phyloP scores from a whole-genome alignment of 37 sponge, comb jelly and placozoan species.

The Tethya wilhelma region DNA sequence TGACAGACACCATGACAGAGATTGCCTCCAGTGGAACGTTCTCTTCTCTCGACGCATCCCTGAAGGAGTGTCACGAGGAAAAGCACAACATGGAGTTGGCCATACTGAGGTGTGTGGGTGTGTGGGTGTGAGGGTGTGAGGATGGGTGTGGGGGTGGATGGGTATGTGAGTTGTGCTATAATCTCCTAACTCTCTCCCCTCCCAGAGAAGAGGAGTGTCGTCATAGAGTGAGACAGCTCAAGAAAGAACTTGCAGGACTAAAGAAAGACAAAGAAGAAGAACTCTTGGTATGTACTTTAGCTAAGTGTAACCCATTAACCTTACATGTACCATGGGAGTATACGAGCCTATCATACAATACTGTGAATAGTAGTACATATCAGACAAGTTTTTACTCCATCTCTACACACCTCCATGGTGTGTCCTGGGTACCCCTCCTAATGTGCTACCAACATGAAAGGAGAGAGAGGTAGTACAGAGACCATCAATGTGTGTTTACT shows the following conservation, averaged over 20 bases:
- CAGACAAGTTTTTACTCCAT: too few relatives aligned
- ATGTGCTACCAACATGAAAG: too few relatives aligned
- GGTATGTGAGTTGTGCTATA: background rate
- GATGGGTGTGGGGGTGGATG: too few relatives aligned
- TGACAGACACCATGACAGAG: constrained; percentile 52
- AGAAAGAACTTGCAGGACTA: constrained; percentile 60
- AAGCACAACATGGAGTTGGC: constrained; percentile 60
- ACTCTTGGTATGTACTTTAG: constrained; percentile 37
- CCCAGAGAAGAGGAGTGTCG: constrained; percentile 86
- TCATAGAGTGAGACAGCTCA: constrained; percentile 65
- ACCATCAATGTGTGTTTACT: too few relatives aligned
- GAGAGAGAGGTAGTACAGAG: too few relatives aligned
- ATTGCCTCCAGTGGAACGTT: constrained; percentile 55
- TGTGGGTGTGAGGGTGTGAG: background rate
- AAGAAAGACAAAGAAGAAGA: constrained; percentile 80
- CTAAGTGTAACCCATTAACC: background rate
- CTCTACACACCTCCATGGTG: too few relatives aligned
- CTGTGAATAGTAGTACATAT: too few relatives aligned
- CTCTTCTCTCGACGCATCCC: constrained; percentile 11
- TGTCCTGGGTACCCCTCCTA: too few relatives aligned
- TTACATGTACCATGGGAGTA: too few relatives aligned
- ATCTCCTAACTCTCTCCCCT: background rate
- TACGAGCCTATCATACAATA: too few relatives aligned
- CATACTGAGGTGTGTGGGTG: constrained; percentile 43
- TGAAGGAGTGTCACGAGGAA: constrained; percentile 47